These are phyloP conservation scores for Oligia latruncula DNA, from an alignment of 2,888 invertebrate species.

Conservation along the genomic window DNA sequence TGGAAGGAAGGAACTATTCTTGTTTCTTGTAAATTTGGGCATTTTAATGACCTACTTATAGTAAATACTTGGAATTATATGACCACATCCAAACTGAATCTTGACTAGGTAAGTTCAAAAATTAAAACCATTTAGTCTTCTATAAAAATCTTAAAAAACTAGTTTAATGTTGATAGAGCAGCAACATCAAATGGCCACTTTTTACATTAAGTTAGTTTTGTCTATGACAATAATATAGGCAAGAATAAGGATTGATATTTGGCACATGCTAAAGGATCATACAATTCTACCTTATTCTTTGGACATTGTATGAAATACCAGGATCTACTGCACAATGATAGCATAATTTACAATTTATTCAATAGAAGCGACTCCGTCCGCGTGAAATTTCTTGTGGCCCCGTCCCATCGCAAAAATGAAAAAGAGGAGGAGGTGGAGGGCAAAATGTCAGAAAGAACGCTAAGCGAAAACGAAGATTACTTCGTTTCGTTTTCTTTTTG, in stretches of 20 bases:
- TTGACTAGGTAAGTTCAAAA: neutral
- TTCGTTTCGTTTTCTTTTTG: too few species aligned
- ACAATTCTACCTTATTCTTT: neutral
- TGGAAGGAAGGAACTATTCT: neutral
- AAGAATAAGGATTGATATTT: neutral
- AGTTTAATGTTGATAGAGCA: neutral
- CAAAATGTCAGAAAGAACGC: too few species aligned
- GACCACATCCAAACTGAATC: neutral
- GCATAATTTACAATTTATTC: neutral
- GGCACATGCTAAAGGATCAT: neutral
- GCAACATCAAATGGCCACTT: neutral
- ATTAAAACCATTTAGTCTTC: neutral
- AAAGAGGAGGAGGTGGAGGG: too few species aligned
- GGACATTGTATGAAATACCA: neutral
- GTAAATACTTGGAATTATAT: neutral
- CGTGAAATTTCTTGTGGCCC: too few species aligned
- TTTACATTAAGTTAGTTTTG: neutral
- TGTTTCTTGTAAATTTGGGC: neutral
- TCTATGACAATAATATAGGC: neutral
- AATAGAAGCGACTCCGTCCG: neutral
- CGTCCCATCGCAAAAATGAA: too few species aligned
- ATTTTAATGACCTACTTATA: neutral
- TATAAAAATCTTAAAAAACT: neutral
- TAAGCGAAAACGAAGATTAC: too few species aligned
- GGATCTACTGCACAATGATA: neutral